A percentile compares a stretch with the other conserved stretches of the same genome.
phyloP scores from a whole-genome alignment of 2,113 vertebrate genomes.

The Lepisosteus osseus region DNA sequence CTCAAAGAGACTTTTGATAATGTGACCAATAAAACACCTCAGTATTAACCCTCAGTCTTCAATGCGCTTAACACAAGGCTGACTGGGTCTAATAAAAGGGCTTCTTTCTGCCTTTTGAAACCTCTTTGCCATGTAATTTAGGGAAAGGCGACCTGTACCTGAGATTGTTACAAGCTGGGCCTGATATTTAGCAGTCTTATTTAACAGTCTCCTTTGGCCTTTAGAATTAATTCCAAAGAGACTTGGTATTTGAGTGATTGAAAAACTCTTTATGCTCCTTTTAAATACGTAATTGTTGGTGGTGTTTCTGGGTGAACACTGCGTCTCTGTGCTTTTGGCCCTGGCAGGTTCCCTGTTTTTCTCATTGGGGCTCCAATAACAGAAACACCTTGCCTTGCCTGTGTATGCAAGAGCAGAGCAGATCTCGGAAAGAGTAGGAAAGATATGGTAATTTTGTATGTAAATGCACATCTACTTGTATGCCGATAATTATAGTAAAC shows the following conservation, averaged over 20 bases:
- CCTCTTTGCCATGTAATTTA: neutral
- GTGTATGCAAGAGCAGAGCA: neutral
- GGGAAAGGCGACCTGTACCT: conserved; percentile 12
- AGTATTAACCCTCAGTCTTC: neutral
- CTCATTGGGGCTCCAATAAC: neutral
- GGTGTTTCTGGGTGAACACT: neutral
- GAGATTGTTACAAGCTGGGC: conserved; percentile 56
- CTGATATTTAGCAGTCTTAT: conserved; percentile 50
- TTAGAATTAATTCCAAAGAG: conserved; percentile 17
- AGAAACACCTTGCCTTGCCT: conserved; percentile 16
- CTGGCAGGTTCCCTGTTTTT: conserved; percentile 8
- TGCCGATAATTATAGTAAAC: conserved; percentile 19
- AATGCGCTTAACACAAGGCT: neutral
- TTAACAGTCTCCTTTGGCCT: conserved; percentile 44
- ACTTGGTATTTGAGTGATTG: neutral
- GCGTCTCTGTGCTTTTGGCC: conserved; percentile 11
- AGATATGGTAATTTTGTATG: conserved; percentile 21
- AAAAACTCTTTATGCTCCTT: neutral
- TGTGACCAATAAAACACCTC: too few species aligned
- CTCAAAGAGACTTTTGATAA: neutral
- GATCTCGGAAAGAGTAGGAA: too few species aligned
- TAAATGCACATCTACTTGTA: conserved; percentile 11
- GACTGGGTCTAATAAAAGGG: neutral
- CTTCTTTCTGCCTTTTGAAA: neutral
- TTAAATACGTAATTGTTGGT: too few species aligned